A percentile compares a stretch with the other conserved stretches of the same genome.
Conservation (phyloP, 2,113 vertebrate species). For the Xenus cinereus region DNA sequence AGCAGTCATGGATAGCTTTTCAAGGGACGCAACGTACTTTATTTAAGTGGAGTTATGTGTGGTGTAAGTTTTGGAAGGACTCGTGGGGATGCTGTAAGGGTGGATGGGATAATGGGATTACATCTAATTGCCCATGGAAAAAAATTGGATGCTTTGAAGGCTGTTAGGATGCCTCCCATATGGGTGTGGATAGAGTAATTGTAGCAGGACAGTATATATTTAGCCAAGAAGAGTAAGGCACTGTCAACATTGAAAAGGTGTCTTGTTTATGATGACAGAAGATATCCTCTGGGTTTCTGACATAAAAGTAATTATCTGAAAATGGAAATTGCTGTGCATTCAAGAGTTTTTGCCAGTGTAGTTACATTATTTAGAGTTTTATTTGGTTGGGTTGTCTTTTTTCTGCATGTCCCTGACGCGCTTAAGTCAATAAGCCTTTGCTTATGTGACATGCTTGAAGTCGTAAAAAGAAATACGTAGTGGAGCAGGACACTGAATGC, state of each 20-base stretch:
- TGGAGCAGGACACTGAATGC: neutral
- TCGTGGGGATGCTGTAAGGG: neutral
- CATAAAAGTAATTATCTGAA: neutral
- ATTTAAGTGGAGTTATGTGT: neutral
- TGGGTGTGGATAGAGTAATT: neutral
- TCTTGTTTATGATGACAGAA: neutral
- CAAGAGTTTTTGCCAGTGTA: neutral
- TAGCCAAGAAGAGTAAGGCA: neutral
- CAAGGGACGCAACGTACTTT: neutral
- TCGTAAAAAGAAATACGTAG: neutral
- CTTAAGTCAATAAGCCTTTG: neutral
- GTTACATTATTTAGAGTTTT: neutral
- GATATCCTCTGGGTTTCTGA: neutral
- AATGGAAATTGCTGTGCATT: neutral
- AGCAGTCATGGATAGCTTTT: neutral
- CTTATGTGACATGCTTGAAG: neutral
- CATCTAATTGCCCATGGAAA: neutral
- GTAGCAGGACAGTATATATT: neutral
- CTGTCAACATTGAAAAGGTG: neutral
- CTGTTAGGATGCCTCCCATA: neutral
- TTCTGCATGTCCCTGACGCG: neutral
- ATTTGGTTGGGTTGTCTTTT: neutral
- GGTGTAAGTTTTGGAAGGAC: neutral
- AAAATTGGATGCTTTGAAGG: neutral
- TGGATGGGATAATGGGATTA: neutral